Conservation (phyloP, 2,888 invertebrate species). For the Alloplasta piceator region DNA sequence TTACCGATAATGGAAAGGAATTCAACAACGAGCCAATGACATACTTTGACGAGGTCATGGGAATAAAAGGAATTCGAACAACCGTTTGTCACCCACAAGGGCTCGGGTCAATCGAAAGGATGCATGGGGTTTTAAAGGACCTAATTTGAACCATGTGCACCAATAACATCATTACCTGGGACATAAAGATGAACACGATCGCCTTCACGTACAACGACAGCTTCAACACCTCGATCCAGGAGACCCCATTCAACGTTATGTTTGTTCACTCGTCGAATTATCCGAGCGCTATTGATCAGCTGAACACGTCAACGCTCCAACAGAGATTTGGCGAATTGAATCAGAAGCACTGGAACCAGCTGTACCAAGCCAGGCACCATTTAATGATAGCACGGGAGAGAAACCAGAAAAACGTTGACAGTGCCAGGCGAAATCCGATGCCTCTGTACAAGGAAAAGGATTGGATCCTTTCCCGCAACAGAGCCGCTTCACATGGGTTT, state of each 20-base stretch:
- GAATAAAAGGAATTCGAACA: constrained; percentile 25
- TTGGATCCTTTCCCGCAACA: constrained; percentile 21
- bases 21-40: constrained; percentile 40
- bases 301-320: constrained; percentile 26
- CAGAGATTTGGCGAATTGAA: constrained; percentile 24
- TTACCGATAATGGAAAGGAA: constrained; percentile 21
- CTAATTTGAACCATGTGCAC: constrained; percentile 31
- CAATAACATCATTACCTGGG: constrained; percentile 30
- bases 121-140: constrained; percentile 39
- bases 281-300: constrained; percentile 24
- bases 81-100: constrained; percentile 41
- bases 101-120: constrained; percentile 40
- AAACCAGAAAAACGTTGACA: constrained; percentile 14
- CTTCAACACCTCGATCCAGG: constrained; percentile 27
- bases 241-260: constrained; percentile 31
- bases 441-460: constrained; percentile 11
- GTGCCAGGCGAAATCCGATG: constrained; percentile 24
- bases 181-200: constrained; percentile 30
- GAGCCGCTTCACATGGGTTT: constrained; percentile 10
- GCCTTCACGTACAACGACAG: constrained; percentile 39
- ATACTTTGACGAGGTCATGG: constrained; percentile 30
- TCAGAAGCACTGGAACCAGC: constrained; percentile 20
- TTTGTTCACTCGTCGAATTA: constrained; percentile 28
- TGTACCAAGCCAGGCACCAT: not conserved
- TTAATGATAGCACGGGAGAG: constrained; percentile 14